Conservation (phyloP, 2,797 vertebrate species). For the Syngnathus rostellatus region DNA sequence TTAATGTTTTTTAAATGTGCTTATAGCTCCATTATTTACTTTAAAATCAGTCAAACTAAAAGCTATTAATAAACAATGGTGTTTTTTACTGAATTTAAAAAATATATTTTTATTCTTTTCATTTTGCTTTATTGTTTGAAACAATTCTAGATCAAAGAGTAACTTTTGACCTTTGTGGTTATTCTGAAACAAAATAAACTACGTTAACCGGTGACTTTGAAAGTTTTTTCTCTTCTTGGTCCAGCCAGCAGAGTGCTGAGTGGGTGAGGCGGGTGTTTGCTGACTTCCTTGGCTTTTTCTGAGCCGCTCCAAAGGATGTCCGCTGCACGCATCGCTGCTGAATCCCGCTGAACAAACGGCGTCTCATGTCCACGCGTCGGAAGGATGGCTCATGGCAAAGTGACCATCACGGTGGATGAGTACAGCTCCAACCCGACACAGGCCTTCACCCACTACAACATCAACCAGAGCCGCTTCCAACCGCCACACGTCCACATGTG, state of each 20-base stretch:
- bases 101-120: neutral
- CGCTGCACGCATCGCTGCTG: conserved; percentile 64
- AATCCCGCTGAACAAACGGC: conserved; percentile 83
- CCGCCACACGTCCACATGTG: conserved; percentile 95
- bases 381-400: conserved; percentile 99
- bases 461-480: conserved; percentile 97
- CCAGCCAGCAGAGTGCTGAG: conserved; percentile 43
- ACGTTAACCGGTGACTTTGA: no score
- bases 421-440: conserved; percentile 98
- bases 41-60: neutral
- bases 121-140: neutral
- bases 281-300: conserved; percentile 38
- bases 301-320: conserved; percentile 74
- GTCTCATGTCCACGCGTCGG: conserved; percentile 83
- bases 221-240: conserved; percentile 12
- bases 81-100: neutral
- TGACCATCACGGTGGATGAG: conserved; percentile 92
- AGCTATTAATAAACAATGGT: neutral
- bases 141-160: neutral
- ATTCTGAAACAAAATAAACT: no score
- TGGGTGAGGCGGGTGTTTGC: conserved; percentile 25
- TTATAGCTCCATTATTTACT: neutral
- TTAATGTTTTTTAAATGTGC: conserved; percentile 12
- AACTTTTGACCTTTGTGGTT: neutral
- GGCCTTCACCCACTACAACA: conserved; percentile 97